Evolutionary conservation across 2,113 vertebrate species (phyloP).

Genomic region (Sceloporus undulatus): DNA sequence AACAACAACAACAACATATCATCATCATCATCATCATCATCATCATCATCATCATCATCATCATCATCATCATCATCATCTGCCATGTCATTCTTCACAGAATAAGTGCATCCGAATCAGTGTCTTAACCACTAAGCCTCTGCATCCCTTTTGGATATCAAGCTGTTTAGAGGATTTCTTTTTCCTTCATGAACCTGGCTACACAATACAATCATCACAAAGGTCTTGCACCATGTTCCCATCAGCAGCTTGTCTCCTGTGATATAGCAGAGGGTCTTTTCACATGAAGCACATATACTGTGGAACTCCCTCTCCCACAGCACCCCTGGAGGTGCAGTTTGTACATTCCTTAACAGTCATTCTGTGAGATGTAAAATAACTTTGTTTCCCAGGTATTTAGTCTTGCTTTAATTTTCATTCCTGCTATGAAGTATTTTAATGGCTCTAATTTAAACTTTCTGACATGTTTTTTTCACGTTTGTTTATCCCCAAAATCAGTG

Average conservation of each 20-base stretch:
- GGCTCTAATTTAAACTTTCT: too few species aligned
- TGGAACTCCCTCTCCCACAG: background rate
- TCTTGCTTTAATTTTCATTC: background rate
- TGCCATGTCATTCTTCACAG: too few species aligned
- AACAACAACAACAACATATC: too few species aligned
- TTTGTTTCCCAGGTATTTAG: too few species aligned
- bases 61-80: too few species aligned
- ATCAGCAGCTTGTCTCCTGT: background rate
- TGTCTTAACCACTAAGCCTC: too few species aligned
- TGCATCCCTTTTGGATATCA: background rate
- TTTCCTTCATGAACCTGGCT: background rate
- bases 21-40: too few species aligned
- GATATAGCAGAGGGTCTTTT: background rate
- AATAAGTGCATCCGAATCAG: too few species aligned
- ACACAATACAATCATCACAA: background rate
- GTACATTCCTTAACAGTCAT: background rate
- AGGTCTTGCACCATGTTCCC: background rate
- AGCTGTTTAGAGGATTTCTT: background rate
- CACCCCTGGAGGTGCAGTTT: background rate
- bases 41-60: too few species aligned
- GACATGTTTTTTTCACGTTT: too few species aligned
- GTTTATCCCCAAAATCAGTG: too few species aligned
- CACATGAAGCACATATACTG: background rate
- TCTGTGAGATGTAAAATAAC: background rate
- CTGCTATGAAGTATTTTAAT: background rate